phyloP scores from a whole-genome alignment of 2,888 invertebrate species.

The Tuberolachnus salignus region DNA sequence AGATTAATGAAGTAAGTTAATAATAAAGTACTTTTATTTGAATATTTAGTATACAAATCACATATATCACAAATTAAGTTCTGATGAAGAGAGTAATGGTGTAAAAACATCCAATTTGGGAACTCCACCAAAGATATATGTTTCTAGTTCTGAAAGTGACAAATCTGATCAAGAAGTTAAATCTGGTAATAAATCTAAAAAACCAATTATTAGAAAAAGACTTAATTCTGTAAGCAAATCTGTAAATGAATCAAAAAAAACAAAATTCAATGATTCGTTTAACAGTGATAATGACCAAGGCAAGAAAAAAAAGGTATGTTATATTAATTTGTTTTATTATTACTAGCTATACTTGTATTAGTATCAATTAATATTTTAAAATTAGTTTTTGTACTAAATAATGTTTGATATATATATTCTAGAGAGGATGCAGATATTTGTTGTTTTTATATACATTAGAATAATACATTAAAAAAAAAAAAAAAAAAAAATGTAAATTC shows the following conservation, averaged over 20 bases:
- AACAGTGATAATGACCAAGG: not conserved
- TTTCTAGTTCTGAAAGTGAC: not conserved
- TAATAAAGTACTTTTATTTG: not conserved
- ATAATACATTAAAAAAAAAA: no score
- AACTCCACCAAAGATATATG: not conserved
- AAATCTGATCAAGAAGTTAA: not conserved
- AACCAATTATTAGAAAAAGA: constrained; percentile 12
- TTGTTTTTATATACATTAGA: no score
- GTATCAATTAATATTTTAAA: not conserved
- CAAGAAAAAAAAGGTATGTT: not conserved
- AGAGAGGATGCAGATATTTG: no score
- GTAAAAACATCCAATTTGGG: constrained; percentile 1
- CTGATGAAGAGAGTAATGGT: not conserved
- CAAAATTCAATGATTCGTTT: not conserved
- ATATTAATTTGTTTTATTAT: not conserved
- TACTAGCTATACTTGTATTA: not conserved
- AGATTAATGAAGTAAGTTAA: not conserved
- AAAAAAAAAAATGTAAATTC: no score
- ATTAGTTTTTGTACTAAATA: no score
- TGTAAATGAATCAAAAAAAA: constrained; percentile 5
- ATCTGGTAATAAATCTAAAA: not conserved
- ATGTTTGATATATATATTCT: no score
- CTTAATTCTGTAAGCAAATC: not conserved
- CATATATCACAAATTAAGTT: not conserved
- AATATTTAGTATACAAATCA: not conserved